Conservation (phyloP, 2,797 vertebrate species). For the Channallabes apus region DNA sequence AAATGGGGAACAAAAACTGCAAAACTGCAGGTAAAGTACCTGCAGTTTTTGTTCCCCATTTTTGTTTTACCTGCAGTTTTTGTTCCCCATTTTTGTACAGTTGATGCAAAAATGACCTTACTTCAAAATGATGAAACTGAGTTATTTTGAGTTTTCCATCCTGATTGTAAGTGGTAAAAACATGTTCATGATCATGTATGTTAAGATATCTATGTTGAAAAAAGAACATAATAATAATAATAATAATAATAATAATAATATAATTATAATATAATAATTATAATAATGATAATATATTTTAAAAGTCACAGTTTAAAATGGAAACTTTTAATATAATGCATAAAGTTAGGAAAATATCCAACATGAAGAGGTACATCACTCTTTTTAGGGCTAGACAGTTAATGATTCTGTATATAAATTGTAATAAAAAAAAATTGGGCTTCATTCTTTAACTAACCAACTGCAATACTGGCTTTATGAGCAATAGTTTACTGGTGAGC, state of each 20-base stretch:
- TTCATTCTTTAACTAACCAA: not conserved
- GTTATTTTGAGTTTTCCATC: not conserved
- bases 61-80: not conserved
- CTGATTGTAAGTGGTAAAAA: not conserved
- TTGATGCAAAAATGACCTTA: not conserved
- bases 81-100: not conserved
- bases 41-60: not conserved
- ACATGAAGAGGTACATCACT: not conserved
- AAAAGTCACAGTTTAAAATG: not conserved
- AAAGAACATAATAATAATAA: not conserved
- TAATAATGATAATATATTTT: not conserved
- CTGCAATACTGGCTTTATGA: not conserved
- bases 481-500: not conserved
- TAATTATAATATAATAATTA: not conserved
- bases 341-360: not conserved
- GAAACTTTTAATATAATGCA: not conserved
- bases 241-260: not conserved
- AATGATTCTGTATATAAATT: not conserved
- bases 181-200: not conserved
- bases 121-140: slow-evolving; percentile 4
- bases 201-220: not conserved
- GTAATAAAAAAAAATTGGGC: not conserved
- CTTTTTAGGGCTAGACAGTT: not conserved
- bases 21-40: too few species aligned
- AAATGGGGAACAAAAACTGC: too few species aligned